These are phyloP conservation scores for Gadopsis bispinosus DNA, from an alignment of 2,797 vertebrate genomes.

Conservation along the genomic window DNA sequence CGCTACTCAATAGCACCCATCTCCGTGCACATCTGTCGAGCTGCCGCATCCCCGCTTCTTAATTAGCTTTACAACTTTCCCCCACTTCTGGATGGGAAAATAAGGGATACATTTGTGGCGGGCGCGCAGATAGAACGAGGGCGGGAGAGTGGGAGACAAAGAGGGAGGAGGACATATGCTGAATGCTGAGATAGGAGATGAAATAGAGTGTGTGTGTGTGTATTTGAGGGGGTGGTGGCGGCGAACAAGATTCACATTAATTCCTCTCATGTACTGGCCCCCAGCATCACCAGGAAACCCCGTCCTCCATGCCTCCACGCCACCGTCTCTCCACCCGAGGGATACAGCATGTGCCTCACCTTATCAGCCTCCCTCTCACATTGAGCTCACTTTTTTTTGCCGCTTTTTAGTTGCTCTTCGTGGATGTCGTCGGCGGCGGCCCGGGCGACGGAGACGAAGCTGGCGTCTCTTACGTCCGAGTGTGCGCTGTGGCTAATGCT, in stretches of 20 bases:
- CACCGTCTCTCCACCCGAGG: conserved; percentile 13
- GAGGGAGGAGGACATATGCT: conserved; percentile 52
- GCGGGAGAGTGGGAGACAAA: conserved; percentile 40
- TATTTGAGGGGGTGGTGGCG: conserved; percentile 12
- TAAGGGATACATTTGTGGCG: conserved; percentile 68
- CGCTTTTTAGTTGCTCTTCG: conserved; percentile 42
- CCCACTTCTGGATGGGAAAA: conserved; percentile 69
- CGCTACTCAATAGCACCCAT: conserved; percentile 75
- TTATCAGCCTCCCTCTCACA: conserved; percentile 45
- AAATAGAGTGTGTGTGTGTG: conserved; percentile 37
- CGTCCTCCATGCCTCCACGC: conserved; percentile 19
- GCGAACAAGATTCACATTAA: conserved; percentile 50
- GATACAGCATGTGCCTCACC: conserved; percentile 43
- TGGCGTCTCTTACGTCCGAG: background rate
- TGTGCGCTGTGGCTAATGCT: conserved; percentile 46
- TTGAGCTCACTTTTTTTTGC: conserved; percentile 3
- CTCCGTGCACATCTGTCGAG: conserved; percentile 76
- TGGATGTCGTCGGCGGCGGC: background rate
- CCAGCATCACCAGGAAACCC: conserved; percentile 55
- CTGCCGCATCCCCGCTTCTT: conserved; percentile 73
- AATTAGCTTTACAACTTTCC: conserved; percentile 79
- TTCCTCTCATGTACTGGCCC: conserved; percentile 49
- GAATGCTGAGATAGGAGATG: conserved; percentile 62
- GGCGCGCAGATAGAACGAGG: conserved; percentile 23
- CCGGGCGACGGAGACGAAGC: conserved; percentile 11